Evolutionary conservation across 1,140 invertebrate species (phyloP).

Genomic region (Eupeodes corollae): DNA sequence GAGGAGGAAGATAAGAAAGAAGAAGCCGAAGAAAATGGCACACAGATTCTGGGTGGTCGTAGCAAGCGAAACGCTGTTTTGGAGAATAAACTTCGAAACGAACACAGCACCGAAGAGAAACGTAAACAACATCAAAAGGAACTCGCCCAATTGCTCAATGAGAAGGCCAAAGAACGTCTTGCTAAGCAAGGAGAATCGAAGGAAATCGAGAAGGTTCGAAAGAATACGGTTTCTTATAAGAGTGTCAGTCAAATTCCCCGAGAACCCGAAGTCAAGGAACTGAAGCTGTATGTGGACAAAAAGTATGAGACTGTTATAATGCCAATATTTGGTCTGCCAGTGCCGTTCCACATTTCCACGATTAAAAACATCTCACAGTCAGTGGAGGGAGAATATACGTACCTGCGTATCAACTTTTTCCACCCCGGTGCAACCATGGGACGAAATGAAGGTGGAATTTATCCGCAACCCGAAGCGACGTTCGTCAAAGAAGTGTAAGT

Average conservation of each 20-base stretch:
- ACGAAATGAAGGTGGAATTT: slow-evolving; percentile 77
- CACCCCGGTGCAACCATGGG: slow-evolving; percentile 95
- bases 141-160: slow-evolving; percentile 80
- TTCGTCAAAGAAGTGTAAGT: slow-evolving; percentile 97
- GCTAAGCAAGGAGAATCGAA: slow-evolving; percentile 76
- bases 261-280: slow-evolving; percentile 83
- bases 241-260: slow-evolving; percentile 82
- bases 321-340: slow-evolving; percentile 89
- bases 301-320: slow-evolving; percentile 97
- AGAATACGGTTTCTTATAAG: slow-evolving; percentile 94
- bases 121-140: slow-evolving; percentile 94
- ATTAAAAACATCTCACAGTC: slow-evolving; percentile 98
- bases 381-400: slow-evolving; percentile 98
- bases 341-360: slow-evolving; percentile 97
- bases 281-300: slow-evolving; percentile 93
- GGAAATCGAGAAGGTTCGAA: slow-evolving; percentile 82
- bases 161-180: slow-evolving; percentile 81
- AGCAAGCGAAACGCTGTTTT: slow-evolving; percentile 88
- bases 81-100: slow-evolving; percentile 89
- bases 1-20: slow-evolving; percentile 62
- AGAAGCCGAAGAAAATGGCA: slow-evolving; percentile 43
- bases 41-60: slow-evolving; percentile 55
- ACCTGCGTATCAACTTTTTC: slow-evolving; percentile 97
- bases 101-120: slow-evolving; percentile 94
- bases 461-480: slow-evolving; percentile 88